These are phyloP conservation scores for Drosophila prolongata DNA, from an alignment of 2,888 invertebrate genomes.

Conservation along the genomic window DNA sequence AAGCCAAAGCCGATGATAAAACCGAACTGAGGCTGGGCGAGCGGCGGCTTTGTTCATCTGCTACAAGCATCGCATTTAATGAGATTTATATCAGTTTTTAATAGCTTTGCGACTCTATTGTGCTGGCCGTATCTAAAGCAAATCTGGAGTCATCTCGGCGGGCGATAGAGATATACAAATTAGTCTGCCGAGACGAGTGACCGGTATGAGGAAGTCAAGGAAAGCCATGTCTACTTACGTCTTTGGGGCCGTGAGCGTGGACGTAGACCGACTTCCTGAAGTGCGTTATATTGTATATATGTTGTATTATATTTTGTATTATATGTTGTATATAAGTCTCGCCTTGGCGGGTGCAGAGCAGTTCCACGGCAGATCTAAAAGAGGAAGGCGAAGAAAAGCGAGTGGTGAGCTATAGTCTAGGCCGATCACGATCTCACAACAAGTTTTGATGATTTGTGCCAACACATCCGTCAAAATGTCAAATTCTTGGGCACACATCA, in stretches of 20 bases:
- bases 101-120: conserved; percentile 79
- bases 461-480: conserved; percentile 35
- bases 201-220: conserved; percentile 29
- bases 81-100: conserved; percentile 80
- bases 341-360: conserved; percentile 7
- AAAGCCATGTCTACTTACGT: conserved; percentile 27
- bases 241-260: neutral
- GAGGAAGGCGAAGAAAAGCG: neutral
- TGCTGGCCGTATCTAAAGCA: conserved; percentile 56
- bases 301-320: no score
- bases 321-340: conserved; percentile 4
- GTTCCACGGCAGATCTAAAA: conserved; percentile 13
- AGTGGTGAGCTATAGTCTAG: conserved; percentile 18
- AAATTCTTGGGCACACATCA: conserved; percentile 33
- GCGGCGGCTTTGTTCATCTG: conserved; percentile 72
- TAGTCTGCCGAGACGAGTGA: conserved; percentile 66
- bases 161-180: conserved; percentile 61
- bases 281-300: neutral
- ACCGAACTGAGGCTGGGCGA: neutral
- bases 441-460: conserved; percentile 21
- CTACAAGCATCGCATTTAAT: conserved; percentile 78
- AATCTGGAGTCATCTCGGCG: conserved; percentile 52
- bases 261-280: conserved; percentile 6
- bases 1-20: neutral
- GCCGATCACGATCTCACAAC: conserved; percentile 20